phyloP scores from a whole-genome alignment of 1,140 invertebrate genomes.

The Heliconius hewitsoni region DNA sequence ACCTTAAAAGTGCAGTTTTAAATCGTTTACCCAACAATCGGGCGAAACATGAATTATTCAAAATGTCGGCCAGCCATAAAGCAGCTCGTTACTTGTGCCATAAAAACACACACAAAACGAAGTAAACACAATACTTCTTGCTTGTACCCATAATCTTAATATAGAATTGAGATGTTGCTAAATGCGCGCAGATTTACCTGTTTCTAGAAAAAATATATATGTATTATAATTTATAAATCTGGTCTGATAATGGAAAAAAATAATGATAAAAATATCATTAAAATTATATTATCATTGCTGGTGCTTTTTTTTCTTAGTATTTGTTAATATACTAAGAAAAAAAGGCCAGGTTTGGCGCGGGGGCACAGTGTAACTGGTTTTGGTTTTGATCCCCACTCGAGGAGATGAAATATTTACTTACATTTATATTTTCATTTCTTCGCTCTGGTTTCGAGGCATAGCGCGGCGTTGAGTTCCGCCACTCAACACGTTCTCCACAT shows the following conservation, averaged over 20 bases:
- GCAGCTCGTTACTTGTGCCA: conserved; percentile 40
- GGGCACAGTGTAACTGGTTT: too few relatives aligned
- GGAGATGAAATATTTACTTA: too few relatives aligned
- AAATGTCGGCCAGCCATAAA: conserved; percentile 43
- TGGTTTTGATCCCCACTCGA: too few relatives aligned
- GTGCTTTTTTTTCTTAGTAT: too few relatives aligned
- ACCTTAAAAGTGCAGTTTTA: conserved; percentile 13
- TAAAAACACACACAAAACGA: conserved; percentile 41
- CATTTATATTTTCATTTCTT: too few relatives aligned
- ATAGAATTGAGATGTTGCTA: conserved; percentile 16
- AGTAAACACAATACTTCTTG: conserved; percentile 40
- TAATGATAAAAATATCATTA: background rate
- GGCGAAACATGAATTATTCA: conserved; percentile 44
- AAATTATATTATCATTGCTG: background rate
- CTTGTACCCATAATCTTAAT: conserved; percentile 26
- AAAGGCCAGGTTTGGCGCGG: too few relatives aligned
- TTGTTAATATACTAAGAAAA: too few relatives aligned
- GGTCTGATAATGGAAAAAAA: background rate
- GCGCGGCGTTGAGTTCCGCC: too few relatives aligned
- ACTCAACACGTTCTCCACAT: too few relatives aligned
- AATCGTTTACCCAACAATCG: conserved; percentile 31
- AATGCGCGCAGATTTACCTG: conserved; percentile 4
- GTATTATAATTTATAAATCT: background rate
- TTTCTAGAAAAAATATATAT: background rate
- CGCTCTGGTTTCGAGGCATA: too few relatives aligned